Percentiles rank a stretch among this genome's conserved stretches.
Evolutionary conservation across 2,888 invertebrate genomes (phyloP).

Genomic region (Cryptocheilus praepositus): DNA sequence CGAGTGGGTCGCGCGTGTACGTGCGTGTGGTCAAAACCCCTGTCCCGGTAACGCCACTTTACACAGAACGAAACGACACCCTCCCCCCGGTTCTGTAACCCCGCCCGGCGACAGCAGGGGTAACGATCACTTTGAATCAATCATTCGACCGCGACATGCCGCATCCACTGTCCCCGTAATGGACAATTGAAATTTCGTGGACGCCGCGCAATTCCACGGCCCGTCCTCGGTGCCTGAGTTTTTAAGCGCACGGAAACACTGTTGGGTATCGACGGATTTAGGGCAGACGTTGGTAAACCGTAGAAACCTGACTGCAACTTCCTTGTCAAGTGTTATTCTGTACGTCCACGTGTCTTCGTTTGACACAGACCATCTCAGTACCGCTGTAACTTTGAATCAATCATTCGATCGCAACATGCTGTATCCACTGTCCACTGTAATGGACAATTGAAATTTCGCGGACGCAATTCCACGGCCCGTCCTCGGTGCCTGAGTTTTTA

Average conservation of each 20-base stretch:
- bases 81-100: slow-evolving; percentile 26
- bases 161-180: slow-evolving; percentile 39
- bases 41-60: slow-evolving; percentile 32
- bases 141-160: slow-evolving; percentile 50
- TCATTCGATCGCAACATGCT: slow-evolving; percentile 50
- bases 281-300: no score
- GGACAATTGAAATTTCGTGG: slow-evolving; percentile 44
- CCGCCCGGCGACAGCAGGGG: slow-evolving; percentile 10
- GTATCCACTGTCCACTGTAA: slow-evolving; percentile 39
- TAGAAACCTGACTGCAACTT: no score
- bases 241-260: no score
- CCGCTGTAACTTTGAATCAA: slow-evolving; percentile 48
- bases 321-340: no score
- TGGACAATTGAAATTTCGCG: slow-evolving; percentile 45
- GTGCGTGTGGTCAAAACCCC: slow-evolving; percentile 26
- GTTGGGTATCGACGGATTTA: no score
- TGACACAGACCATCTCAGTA: no score
- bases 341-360: no score
- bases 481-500: no score
- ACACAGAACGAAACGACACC: slow-evolving; percentile 31
- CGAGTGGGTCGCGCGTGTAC: slow-evolving; percentile 14
- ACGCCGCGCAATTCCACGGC: slow-evolving; percentile 14
- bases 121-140: slow-evolving; percentile 54
- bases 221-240: no score
- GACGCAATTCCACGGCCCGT: slow-evolving; percentile 12